Evolutionary conservation across 1,140 invertebrate genomes (phyloP).

Genomic region (Lepidurus packardi): DNA sequence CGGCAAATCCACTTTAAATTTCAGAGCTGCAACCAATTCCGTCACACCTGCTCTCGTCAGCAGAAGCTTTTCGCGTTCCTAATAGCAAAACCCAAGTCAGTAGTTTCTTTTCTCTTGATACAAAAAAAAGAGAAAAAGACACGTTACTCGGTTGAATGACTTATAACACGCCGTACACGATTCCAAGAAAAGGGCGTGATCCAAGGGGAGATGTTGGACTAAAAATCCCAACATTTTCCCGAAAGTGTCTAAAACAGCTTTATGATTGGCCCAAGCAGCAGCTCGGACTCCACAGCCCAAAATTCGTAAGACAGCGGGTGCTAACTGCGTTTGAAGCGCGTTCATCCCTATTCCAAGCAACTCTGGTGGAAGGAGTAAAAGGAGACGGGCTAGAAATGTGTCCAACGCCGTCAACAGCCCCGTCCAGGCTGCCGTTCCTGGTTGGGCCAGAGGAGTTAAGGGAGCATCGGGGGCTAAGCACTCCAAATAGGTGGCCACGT

Average conservation of each 20-base stretch:
- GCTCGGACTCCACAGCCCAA: slow-evolving; percentile 58
- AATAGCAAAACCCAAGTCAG: slow-evolving; percentile 37
- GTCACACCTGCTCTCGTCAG: slow-evolving; percentile 83
- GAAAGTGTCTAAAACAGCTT: slow-evolving; percentile 87
- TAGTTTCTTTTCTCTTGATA: slow-evolving; percentile 15
- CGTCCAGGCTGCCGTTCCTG: slow-evolving; percentile 55
- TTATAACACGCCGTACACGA: slow-evolving; percentile 83
- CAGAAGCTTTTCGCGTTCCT: slow-evolving; percentile 89
- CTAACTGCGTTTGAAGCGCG: slow-evolving; percentile 37
- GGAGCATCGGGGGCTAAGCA: slow-evolving; percentile 79
- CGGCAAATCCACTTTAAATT: slow-evolving; percentile 88
- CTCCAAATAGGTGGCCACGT: slow-evolving; percentile 88
- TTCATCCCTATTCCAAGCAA: slow-evolving; percentile 1
- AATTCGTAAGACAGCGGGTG: slow-evolving; percentile 70
- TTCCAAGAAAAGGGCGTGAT: slow-evolving; percentile 78
- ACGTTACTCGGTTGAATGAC: slow-evolving; percentile 65
- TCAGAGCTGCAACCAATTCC: slow-evolving; percentile 89
- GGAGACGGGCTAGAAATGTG: slow-evolving; percentile 70
- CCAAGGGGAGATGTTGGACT: slow-evolving; percentile 68
- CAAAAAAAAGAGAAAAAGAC: slow-evolving; percentile 20
- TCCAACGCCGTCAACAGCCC: slow-evolving; percentile 77
- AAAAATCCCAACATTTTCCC: slow-evolving; percentile 86
- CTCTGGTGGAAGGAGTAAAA: slow-evolving; percentile 60
- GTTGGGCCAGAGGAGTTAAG: slow-evolving; percentile 53
- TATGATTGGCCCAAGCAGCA: slow-evolving; percentile 25